Evolutionary conservation across 2,797 vertebrate species (phyloP).

Genomic region (Peromyscus aztecus): DNA sequence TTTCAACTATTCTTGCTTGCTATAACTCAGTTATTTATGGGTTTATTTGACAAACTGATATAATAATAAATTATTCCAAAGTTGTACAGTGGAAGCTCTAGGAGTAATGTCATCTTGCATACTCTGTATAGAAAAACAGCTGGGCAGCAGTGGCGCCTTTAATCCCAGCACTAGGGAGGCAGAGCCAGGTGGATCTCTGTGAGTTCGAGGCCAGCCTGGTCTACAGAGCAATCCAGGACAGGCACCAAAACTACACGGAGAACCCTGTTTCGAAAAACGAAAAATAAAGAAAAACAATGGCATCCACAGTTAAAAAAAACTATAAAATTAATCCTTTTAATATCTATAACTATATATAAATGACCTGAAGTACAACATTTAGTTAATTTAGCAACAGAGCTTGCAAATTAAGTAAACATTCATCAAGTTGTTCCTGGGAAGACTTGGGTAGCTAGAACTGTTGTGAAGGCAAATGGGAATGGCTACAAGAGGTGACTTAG

Average conservation of each 20-base stretch:
- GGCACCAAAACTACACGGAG: no score
- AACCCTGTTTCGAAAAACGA: no score
- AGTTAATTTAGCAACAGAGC: background rate
- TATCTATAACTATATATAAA: background rate
- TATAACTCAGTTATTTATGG: conserved; percentile 28
- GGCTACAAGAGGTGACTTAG: background rate
- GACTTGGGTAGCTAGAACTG: background rate
- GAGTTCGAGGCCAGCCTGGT: no score
- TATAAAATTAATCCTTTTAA: background rate
- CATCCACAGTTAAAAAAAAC: background rate
- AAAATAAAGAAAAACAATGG: background rate
- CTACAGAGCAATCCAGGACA: no score
- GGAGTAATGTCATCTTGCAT: background rate
- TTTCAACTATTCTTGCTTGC: background rate
- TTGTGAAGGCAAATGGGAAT: background rate
- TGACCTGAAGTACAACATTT: background rate
- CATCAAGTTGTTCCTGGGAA: background rate
- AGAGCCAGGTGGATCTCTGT: no score
- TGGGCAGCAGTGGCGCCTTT: no score
- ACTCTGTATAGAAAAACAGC: background rate
- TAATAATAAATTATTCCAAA: conserved; percentile 1
- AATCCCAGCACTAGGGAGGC: no score
- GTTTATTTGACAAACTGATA: conserved; percentile 47
- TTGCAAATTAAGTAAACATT: background rate
- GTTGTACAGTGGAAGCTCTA: conserved; percentile 1